These are phyloP conservation scores for Podarcis siculus DNA, from an alignment of 2,797 vertebrate genomes.

Conservation along the genomic window DNA sequence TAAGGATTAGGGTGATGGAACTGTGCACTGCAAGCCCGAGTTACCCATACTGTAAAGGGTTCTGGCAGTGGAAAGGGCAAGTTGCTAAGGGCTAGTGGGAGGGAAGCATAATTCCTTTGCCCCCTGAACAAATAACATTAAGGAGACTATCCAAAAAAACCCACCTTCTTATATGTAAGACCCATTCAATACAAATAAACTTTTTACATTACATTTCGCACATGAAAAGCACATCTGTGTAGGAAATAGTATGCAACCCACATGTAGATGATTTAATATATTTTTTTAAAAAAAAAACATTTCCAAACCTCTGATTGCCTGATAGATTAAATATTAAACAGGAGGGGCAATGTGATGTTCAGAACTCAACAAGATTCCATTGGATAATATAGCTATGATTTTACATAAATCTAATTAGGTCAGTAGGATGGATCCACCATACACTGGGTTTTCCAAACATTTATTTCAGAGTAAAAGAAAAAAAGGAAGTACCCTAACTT, in stretches of 20 bases:
- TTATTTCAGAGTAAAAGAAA: background rate
- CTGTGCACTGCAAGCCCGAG: slow-evolving; percentile 43
- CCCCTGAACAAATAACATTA: background rate
- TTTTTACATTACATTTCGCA: background rate
- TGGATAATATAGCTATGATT: background rate
- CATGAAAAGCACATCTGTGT: background rate
- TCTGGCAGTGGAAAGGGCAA: slow-evolving; percentile 48
- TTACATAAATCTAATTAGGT: background rate
- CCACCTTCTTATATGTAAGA: background rate
- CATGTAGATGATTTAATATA: background rate
- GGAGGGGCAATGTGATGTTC: background rate
- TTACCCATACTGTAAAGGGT: slow-evolving; percentile 49
- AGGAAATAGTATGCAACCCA: background rate
- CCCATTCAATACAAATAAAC: background rate
- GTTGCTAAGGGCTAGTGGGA: too few species aligned
- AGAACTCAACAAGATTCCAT: background rate
- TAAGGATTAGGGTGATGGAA: slow-evolving; percentile 63
- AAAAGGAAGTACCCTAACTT: background rate
- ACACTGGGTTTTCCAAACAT: background rate
- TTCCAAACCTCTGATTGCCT: background rate
- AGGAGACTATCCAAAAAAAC: background rate
- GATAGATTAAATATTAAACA: background rate
- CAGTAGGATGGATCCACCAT: background rate
- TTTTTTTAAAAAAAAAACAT: too few species aligned
- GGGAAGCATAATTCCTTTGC: background rate